These are phyloP conservation scores for Egretta garzetta DNA, from an alignment of 2,113 vertebrate genomes.

Conservation along the genomic window DNA sequence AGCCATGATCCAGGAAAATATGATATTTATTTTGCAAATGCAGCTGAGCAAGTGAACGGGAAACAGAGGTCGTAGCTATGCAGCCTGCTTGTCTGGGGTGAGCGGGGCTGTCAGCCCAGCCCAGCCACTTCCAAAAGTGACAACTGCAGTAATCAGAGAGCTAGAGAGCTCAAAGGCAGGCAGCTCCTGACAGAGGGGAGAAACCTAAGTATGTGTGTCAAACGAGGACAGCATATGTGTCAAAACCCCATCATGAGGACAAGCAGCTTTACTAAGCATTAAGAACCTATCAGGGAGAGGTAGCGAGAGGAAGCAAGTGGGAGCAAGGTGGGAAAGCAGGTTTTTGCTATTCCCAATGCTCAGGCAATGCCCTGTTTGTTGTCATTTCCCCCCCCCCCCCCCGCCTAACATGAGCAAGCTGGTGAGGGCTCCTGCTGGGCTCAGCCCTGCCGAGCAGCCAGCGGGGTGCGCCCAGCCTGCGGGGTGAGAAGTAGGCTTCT, in stretches of 20 bases:
- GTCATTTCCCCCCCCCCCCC: background rate
- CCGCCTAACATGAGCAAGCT: background rate
- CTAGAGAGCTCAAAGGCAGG: background rate
- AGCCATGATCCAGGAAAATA: background rate
- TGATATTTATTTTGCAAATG: background rate
- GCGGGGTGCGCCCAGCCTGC: accelerated
- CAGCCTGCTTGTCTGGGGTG: background rate
- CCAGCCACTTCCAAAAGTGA: background rate
- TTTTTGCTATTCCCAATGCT: background rate
- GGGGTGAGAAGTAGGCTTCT: background rate
- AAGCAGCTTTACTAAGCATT: background rate
- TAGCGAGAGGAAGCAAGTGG: background rate
- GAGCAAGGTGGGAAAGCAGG: background rate
- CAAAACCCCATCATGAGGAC: background rate
- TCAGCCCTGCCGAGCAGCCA: background rate
- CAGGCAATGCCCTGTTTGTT: background rate
- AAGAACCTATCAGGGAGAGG: background rate
- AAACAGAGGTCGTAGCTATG: background rate
- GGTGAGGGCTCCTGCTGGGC: background rate
- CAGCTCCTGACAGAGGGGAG: background rate
- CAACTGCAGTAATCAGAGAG: background rate
- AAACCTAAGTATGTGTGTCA: background rate
- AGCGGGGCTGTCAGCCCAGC: background rate
- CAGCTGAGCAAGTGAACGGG: background rate
- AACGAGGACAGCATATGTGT: background rate